A percentile compares a stretch with the other conserved stretches of the same genome.
These are phyloP conservation scores for Iguana delicatissima DNA, from an alignment of 2,797 vertebrate species.

Conservation along the genomic window DNA sequence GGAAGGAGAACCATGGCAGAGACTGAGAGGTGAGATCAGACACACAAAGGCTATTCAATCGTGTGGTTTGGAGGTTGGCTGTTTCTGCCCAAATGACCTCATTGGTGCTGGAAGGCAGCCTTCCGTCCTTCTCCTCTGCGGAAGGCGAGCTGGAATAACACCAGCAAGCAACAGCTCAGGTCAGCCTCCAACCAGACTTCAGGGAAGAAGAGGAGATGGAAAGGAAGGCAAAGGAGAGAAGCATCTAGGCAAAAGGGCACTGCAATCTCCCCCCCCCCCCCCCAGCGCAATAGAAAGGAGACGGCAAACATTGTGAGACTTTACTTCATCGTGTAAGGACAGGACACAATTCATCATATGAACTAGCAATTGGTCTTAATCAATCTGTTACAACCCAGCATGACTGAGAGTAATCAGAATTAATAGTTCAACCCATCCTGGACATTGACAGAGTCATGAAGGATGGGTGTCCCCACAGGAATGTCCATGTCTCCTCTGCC, in stretches of 20 bases:
- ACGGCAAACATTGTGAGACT: neutral
- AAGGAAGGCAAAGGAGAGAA: neutral
- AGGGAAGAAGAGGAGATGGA: no score
- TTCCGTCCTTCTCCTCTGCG: neutral
- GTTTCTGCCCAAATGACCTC: neutral
- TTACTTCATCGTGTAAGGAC: no score
- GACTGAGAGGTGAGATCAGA: slow-evolving; percentile 1
- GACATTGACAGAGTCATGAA: no score
- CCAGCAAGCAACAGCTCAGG: no score
- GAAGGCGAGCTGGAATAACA: neutral
- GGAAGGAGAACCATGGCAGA: neutral
- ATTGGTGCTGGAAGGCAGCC: neutral
- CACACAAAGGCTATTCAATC: neutral
- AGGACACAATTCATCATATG: no score
- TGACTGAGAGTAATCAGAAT: no score
- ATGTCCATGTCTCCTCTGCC: neutral
- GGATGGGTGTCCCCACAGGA: neutral
- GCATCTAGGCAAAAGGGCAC: neutral
- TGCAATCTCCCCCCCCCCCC: no score
- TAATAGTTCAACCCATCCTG: no score
- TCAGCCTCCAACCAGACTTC: no score
- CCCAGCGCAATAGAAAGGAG: no score
- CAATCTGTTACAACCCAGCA: no score
- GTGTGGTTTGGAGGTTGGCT: neutral
- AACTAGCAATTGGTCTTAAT: no score